Percentiles rank a stretch among this genome's conserved stretches.
Evolutionary conservation across 2,888 invertebrate genomes (phyloP).

Genomic region (Muscina levida): DNA sequence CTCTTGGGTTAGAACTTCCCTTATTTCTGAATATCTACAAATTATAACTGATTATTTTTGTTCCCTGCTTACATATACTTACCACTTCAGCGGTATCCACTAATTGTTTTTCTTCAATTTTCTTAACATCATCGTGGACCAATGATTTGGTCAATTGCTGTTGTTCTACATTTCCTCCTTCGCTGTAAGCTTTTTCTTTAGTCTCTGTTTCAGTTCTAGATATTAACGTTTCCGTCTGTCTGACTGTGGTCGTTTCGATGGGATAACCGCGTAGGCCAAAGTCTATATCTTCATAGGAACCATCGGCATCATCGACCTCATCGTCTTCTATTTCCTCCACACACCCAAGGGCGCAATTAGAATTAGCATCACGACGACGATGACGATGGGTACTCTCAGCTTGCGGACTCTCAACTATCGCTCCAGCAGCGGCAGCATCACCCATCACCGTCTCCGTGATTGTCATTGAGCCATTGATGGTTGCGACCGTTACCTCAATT

Average conservation of each 20-base stretch:
- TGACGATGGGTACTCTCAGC: neutral
- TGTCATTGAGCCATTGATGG: slow-evolving; percentile 23
- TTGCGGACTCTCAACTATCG: neutral
- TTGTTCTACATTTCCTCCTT: slow-evolving; percentile 34
- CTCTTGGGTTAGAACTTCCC: too few relatives aligned
- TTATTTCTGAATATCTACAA: too few relatives aligned
- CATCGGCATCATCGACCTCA: slow-evolving; percentile 55
- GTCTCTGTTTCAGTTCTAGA: slow-evolving; percentile 35
- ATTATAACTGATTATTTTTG: too few relatives aligned
- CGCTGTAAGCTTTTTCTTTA: slow-evolving; percentile 19
- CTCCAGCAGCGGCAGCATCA: neutral
- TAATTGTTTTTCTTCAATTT: slow-evolving; percentile 62
- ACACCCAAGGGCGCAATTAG: slow-evolving; percentile 45
- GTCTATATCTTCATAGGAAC: slow-evolving; percentile 68
- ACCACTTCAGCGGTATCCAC: slow-evolving; percentile 64
- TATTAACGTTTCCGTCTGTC: slow-evolving; percentile 16
- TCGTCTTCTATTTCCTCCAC: slow-evolving; percentile 21
- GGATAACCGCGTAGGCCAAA: slow-evolving; percentile 59
- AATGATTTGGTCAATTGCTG: slow-evolving; percentile 35
- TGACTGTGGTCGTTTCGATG: slow-evolving; percentile 11
- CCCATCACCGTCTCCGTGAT: slow-evolving; percentile 21
- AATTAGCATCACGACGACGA: neutral
- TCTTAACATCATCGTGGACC: slow-evolving; percentile 36
- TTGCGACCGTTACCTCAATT: slow-evolving; percentile 49
- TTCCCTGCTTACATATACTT: slow-evolving; percentile 30